A percentile compares a stretch with the other conserved stretches of the same genome.
These are phyloP conservation scores for Phortica magna DNA, from an alignment of 2,888 invertebrate species.

Conservation along the genomic window DNA sequence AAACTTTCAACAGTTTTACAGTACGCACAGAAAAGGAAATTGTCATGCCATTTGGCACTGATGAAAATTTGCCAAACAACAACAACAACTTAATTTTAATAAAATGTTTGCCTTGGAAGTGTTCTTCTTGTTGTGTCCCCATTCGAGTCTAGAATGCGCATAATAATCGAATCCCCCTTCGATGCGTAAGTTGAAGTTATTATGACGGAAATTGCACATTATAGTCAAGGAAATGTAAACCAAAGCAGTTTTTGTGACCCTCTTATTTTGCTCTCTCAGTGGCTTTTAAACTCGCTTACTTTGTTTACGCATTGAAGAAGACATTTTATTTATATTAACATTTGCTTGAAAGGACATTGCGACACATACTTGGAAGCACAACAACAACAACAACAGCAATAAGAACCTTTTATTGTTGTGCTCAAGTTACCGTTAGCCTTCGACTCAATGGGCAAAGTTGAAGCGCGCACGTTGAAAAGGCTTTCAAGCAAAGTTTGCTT, in stretches of 20 bases:
- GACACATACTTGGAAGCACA: too few relatives aligned
- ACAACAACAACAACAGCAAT: too few relatives aligned
- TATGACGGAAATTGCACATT: neutral
- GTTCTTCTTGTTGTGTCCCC: neutral
- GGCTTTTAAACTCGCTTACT: neutral
- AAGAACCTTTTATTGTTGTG: too few relatives aligned
- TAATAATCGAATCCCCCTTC: neutral
- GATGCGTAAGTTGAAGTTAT: neutral
- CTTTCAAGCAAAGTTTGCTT: neutral
- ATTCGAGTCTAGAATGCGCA: neutral
- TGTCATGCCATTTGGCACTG: neutral
- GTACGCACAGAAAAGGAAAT: too few relatives aligned
- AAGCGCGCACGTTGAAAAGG: too few relatives aligned
- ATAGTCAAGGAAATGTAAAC: neutral
- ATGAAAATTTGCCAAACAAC: neutral
- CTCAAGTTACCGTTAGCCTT: too few relatives aligned
- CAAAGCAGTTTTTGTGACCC: neutral
- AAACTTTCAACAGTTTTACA: too few relatives aligned
- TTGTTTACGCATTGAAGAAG: too few relatives aligned
- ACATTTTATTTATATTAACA: too few relatives aligned
- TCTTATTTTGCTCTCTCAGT: neutral
- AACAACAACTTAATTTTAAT: constrained; percentile 21
- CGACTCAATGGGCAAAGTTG: too few relatives aligned
- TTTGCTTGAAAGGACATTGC: too few relatives aligned
- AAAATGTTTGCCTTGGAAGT: neutral